Evolutionary conservation across 1,140 invertebrate species (phyloP).

Genomic region (Procambarus virginalis): DNA sequence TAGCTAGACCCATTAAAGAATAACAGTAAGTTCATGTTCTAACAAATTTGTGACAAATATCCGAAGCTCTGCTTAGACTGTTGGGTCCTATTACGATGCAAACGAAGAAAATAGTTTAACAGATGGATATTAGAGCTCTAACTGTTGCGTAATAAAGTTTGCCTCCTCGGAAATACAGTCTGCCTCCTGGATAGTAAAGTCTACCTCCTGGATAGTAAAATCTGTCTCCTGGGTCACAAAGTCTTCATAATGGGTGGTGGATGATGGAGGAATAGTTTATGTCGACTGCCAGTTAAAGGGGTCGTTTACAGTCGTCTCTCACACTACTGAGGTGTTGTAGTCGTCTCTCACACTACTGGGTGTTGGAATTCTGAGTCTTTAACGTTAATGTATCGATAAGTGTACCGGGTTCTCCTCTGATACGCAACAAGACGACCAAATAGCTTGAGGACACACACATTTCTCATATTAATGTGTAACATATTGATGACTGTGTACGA

Average conservation of each 20-base stretch:
- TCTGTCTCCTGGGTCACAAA: neutral
- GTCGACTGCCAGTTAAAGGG: constrained; percentile 24
- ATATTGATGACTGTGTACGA: constrained; percentile 29
- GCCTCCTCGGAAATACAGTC: neutral
- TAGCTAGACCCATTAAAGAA: too few relatives aligned
- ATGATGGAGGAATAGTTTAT: neutral
- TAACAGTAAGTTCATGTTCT: too few relatives aligned
- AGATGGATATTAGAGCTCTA: neutral
- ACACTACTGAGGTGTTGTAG: too few relatives aligned
- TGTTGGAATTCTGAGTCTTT: too few relatives aligned
- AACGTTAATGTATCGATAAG: too few relatives aligned
- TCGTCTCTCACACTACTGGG: too few relatives aligned
- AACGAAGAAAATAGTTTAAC: neutral
- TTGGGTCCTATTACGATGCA: too few relatives aligned
- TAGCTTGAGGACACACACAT: too few relatives aligned
- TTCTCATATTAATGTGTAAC: constrained; percentile 12
- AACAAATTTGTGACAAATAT: too few relatives aligned
- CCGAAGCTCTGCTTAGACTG: too few relatives aligned
- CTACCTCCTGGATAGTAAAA: neutral
- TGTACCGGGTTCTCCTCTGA: too few relatives aligned
- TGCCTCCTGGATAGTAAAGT: neutral
- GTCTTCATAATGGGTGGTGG: neutral
- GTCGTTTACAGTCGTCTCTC: constrained; percentile 21
- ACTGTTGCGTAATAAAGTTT: neutral
- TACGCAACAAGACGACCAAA: too few relatives aligned